These are phyloP conservation scores for Coelinius sp. DNA, from an alignment of 2,888 invertebrate species.

Conservation along the genomic window DNA sequence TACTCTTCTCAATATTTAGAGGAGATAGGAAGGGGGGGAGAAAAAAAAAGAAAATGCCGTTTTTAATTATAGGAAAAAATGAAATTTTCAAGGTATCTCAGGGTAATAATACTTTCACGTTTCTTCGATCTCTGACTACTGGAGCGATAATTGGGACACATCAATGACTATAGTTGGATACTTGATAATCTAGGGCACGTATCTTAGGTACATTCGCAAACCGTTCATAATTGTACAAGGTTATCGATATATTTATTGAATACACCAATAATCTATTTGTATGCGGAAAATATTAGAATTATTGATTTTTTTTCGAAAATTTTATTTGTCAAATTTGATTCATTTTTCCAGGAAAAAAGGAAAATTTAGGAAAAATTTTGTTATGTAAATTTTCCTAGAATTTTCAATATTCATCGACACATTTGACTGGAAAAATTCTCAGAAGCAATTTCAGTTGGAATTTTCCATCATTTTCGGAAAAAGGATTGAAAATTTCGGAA, in stretches of 20 bases:
- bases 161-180: slow-evolving; percentile 36
- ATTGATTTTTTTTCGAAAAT: background rate
- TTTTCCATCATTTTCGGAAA: no score
- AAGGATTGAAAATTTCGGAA: no score
- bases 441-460: no score
- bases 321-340: no score
- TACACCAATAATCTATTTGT: background rate
- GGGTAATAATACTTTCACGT: slow-evolving; percentile 43
- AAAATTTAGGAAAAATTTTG: no score
- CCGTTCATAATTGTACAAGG: slow-evolving; percentile 42
- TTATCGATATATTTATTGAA: slow-evolving; percentile 23
- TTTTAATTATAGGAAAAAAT: slow-evolving; percentile 1
- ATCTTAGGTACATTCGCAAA: slow-evolving; percentile 35
- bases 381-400: no score
- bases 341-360: no score
- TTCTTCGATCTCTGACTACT: slow-evolving; percentile 45
- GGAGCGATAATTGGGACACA: slow-evolving; percentile 48
- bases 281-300: background rate
- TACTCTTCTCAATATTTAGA: background rate
- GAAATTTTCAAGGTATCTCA: slow-evolving; percentile 42
- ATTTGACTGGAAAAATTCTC: no score
- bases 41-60: background rate
- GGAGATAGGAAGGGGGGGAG: background rate
- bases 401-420: no score
- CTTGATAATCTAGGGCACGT: slow-evolving; percentile 42